phyloP scores from a whole-genome alignment of 2,888 invertebrate species.

The Drosophila paranaensis region DNA sequence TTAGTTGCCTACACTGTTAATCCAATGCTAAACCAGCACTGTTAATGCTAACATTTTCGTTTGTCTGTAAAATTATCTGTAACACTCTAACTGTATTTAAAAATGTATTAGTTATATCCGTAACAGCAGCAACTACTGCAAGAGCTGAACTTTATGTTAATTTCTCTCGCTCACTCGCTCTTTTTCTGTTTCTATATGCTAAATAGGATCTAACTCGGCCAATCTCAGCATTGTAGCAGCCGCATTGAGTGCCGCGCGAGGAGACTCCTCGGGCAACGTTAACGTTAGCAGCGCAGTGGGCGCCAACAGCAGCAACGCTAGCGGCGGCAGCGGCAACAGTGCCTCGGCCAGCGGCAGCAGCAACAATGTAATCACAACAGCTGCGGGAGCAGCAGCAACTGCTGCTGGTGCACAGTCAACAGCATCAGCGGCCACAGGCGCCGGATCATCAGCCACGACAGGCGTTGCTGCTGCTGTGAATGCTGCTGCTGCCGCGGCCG shows the following conservation, averaged over 20 bases:
- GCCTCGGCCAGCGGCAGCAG: conserved; percentile 40
- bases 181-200: not conserved
- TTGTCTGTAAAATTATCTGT: conserved; percentile 23
- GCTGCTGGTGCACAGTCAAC: conserved; percentile 20
- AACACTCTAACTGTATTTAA: conserved; percentile 15
- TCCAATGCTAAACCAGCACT: conserved; percentile 24
- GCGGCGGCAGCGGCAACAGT: conserved; percentile 41
- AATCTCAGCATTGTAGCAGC: conserved; percentile 75
- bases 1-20: conserved; percentile 35
- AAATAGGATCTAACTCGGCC: conserved; percentile 61
- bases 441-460: conserved; percentile 78
- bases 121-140: not conserved
- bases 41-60: conserved; percentile 10
- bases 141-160: conserved; percentile 3
- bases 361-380: conserved; percentile 39
- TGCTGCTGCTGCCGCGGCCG: conserved; percentile 45
- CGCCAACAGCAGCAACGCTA: conserved; percentile 64
- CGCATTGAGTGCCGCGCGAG: conserved; percentile 70
- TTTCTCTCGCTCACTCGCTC: not conserved
- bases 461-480: conserved; percentile 62
- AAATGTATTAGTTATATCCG: conserved; percentile 13
- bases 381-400: conserved; percentile 25
- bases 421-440: conserved; percentile 39
- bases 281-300: conserved; percentile 68
- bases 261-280: conserved; percentile 40